Evolutionary conservation across 2,888 invertebrate genomes (phyloP).

Genomic region (Syrphus vitripennis): DNA sequence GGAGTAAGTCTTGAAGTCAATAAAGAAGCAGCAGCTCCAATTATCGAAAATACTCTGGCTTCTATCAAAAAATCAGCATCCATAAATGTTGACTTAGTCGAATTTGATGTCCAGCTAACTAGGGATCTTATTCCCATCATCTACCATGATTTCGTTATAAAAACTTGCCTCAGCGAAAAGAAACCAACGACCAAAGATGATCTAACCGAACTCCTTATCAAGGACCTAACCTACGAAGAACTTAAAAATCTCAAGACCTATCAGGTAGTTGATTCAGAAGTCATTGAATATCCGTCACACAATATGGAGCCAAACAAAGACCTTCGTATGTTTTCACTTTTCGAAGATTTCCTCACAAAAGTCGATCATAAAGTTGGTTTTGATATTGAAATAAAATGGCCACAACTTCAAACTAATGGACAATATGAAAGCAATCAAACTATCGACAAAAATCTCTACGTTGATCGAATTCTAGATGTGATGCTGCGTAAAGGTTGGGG

Average conservation of each 20-base stretch:
- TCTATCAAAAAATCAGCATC: conserved; percentile 93
- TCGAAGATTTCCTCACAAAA: conserved; percentile 89
- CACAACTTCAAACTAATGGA: conserved; percentile 91
- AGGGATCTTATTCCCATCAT: conserved; percentile 97
- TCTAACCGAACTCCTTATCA: conserved; percentile 94
- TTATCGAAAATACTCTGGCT: conserved; percentile 94
- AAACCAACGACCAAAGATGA: conserved; percentile 87
- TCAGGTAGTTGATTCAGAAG: conserved; percentile 88
- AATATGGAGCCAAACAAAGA: conserved; percentile 91
- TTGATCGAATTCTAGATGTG: conserved; percentile 92
- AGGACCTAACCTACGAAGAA: conserved; percentile 95
- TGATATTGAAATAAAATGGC: conserved; percentile 99
- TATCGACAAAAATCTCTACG: conserved; percentile 94
- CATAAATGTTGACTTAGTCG: conserved; percentile 98
- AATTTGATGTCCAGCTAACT: conserved; percentile 98
- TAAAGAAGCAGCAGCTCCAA: conserved; percentile 84
- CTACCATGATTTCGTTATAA: conserved; percentile 93
- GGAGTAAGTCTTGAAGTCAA: conserved; percentile 93
- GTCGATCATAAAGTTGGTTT: conserved; percentile 94
- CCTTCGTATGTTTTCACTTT: conserved; percentile 96
- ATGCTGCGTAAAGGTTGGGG: conserved; percentile 90
- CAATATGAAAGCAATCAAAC: conserved; percentile 90
- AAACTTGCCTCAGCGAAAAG: conserved; percentile 93
- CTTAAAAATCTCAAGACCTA: conserved; percentile 94
- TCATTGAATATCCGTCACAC: conserved; percentile 86